Evolutionary conservation across 2,797 vertebrate genomes (phyloP), one percentile per base, ranked within the genome.

Genomic region (Tragopan temminckii): DNA sequence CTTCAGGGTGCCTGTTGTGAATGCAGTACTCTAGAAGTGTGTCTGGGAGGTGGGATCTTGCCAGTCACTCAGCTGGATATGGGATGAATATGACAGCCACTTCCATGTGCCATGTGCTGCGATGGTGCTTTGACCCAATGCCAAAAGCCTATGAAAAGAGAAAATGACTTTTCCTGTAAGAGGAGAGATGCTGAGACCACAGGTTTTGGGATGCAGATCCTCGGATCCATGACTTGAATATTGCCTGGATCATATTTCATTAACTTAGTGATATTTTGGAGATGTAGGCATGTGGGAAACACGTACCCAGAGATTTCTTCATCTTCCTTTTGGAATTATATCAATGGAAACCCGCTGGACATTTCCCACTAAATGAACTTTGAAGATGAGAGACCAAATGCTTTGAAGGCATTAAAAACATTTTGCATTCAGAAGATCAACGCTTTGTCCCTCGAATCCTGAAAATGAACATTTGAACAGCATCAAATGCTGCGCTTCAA

Each of bases 361-460:
- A 2, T 46, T 68, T 58, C 0, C 0, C 50, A 35, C 25, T 19
- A 58, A 46, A 71, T 21, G 62, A 68, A 42, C 81, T 82, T 78
- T 7, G n/a, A 58, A 42, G 45, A 38, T 2, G 29, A 3, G 48
- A 55, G 27, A 29, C 11, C 69, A 31, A 88, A 23, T 17, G 17
- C 20, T 35, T 67, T 23, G 2, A 33, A 5, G 64, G 57, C 48
- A 17, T 36, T 25, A 8, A 85, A 50, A 62, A 29, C 16, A 4
- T 74, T 95, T 77, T 46, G 69, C 31, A 93, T 95, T 88, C 87
- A 62, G 45, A 57, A 85, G 93, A 75, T 46, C 29, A 7, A 80
- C 55, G 42, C 53, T 89, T 84, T 17, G 59, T 94, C 91, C 82
- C 5, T 0, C 1, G 0, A 3, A 72, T 91, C 79, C 93, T 64